These are phyloP conservation scores for Lycophotia porphyrea DNA, from an alignment of 2,888 invertebrate species.

Conservation along the genomic window DNA sequence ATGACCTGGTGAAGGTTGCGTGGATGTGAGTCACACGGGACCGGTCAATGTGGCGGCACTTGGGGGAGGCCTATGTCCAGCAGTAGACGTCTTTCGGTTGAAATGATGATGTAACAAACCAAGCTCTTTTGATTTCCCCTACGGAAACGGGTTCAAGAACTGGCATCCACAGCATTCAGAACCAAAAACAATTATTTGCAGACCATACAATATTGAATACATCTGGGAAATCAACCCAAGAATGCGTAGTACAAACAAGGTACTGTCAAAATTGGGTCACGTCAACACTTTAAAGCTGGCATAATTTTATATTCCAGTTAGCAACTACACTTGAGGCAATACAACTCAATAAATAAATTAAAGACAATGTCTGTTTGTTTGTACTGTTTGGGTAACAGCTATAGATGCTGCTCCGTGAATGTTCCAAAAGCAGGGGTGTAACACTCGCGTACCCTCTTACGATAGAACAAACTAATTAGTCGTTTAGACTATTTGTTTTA, in stretches of 20 bases:
- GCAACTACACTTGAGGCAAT: slow-evolving; percentile 1
- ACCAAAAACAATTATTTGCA: neutral
- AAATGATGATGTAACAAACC: no score
- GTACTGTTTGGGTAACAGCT: slow-evolving; percentile 22
- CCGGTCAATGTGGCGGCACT: no score
- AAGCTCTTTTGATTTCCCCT: neutral
- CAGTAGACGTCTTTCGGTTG: no score
- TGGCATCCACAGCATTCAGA: no score
- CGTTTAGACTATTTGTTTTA: slow-evolving; percentile 85
- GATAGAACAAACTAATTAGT: slow-evolving; percentile 87
- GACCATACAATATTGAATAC: slow-evolving; percentile 4
- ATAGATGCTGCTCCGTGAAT: slow-evolving; percentile 54
- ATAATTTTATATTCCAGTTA: slow-evolving; percentile 1
- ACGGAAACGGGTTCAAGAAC: neutral
- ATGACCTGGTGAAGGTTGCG: no score
- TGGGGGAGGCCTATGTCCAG: no score
- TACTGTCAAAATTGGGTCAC: slow-evolving; percentile 16
- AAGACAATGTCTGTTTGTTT: slow-evolving; percentile 19
- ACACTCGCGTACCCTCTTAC: slow-evolving; percentile 70
- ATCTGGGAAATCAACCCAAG: neutral
- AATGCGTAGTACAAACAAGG: neutral
- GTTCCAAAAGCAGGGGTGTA: slow-evolving; percentile 61
- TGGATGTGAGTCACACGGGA: no score
- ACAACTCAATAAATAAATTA: slow-evolving; percentile 34
- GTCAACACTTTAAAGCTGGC: neutral